A percentile compares a stretch with the other conserved stretches of the same genome.
phyloP scores from a whole-genome alignment of 2,888 invertebrate species.

The Melinopterus prodromus region DNA sequence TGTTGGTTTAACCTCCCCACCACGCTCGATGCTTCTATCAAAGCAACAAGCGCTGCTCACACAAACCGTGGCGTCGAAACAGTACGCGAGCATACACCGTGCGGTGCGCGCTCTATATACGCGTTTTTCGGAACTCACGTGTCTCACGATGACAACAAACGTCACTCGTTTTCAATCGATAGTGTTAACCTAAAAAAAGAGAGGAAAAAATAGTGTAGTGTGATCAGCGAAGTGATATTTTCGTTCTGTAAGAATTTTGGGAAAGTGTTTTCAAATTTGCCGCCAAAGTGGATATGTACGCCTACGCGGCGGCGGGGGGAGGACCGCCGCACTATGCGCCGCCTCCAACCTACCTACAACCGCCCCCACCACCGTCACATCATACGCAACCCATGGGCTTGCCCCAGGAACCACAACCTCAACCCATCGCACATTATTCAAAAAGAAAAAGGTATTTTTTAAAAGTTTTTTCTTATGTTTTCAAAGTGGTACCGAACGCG shows the following conservation, averaged over 20 bases:
- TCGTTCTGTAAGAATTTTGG: background rate
- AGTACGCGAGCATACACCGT: background rate
- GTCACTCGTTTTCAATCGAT: background rate
- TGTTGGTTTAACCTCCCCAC: background rate
- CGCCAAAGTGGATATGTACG: slow-evolving; percentile 59
- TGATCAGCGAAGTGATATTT: background rate
- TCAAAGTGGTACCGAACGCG: background rate
- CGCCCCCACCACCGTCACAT: slow-evolving; percentile 58
- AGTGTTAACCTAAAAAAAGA: background rate
- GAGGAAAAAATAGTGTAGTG: background rate
- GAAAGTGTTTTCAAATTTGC: slow-evolving; percentile 5
- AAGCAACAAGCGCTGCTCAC: background rate
- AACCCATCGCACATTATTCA: slow-evolving; percentile 59
- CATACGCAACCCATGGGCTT: slow-evolving; percentile 50
- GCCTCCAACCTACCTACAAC: slow-evolving; percentile 60
- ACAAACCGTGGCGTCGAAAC: background rate
- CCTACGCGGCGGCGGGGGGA: slow-evolving; percentile 62
- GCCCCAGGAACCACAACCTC: slow-evolving; percentile 50
- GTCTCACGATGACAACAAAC: background rate
- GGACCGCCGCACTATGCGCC: slow-evolving; percentile 61
- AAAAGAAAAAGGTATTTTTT: slow-evolving; percentile 59
- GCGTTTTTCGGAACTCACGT: background rate
- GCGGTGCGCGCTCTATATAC: background rate
- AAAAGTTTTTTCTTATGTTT: no score
- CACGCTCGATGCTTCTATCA: background rate